phyloP scores from a whole-genome alignment of 2,797 vertebrate species.

The Notamacropus eugenii region DNA sequence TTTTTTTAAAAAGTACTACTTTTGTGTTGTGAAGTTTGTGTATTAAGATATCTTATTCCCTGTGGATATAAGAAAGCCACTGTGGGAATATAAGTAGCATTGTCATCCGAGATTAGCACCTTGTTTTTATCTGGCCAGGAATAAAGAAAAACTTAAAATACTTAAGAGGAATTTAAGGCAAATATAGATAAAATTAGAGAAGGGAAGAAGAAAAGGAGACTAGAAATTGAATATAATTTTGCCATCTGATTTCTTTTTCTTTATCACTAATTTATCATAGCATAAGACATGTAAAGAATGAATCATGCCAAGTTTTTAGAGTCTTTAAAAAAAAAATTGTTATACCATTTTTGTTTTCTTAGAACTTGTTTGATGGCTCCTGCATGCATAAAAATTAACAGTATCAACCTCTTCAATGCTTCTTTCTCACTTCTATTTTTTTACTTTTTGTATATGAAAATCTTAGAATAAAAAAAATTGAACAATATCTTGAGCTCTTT shows the following conservation, averaged over 20 bases:
- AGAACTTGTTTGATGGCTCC: neutral
- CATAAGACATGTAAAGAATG: constrained; percentile 44
- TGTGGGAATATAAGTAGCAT: constrained; percentile 31
- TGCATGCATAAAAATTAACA: neutral
- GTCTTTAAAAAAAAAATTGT: constrained; percentile 22
- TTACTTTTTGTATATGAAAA: constrained; percentile 8
- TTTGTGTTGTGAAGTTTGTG: constrained; percentile 45
- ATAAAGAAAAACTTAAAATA: constrained; percentile 9
- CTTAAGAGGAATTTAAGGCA: constrained; percentile 17
- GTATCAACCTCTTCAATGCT: neutral
- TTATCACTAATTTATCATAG: constrained; percentile 47
- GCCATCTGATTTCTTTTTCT: neutral
- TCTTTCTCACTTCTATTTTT: neutral
- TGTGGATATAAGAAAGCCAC: constrained; percentile 37
- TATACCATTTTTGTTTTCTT: constrained; percentile 36
- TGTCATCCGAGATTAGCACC: constrained; percentile 22
- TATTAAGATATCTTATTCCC: constrained; percentile 56
- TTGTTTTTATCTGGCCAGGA: constrained; percentile 59
- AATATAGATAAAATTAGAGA: constrained; percentile 46
- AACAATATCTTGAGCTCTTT: neutral
- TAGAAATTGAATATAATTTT: constrained; percentile 27
- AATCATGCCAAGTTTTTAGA: constrained; percentile 62
- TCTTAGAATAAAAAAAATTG: neutral
- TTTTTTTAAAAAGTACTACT: constrained; percentile 55
- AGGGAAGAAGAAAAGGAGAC: constrained; percentile 9